A percentile compares a stretch with the other conserved stretches of the same genome.
These are phyloP conservation scores for Xanthia icteritia DNA, from an alignment of 2,888 invertebrate species.

Conservation along the genomic window DNA sequence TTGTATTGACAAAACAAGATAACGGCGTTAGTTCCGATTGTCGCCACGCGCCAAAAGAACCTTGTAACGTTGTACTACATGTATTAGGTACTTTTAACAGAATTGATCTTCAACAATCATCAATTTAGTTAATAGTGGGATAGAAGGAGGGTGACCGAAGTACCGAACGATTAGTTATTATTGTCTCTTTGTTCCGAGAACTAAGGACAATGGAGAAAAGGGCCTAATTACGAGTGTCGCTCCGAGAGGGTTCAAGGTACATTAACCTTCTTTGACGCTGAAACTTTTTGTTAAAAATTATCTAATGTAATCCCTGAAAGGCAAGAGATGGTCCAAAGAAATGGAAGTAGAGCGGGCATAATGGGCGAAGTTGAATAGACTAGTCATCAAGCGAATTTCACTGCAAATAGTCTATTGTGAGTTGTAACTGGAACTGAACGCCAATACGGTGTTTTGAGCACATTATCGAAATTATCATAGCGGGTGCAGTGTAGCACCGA, in stretches of 20 bases:
- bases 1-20: background rate
- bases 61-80: background rate
- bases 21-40: background rate
- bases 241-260: slow-evolving; percentile 75
- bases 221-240: slow-evolving; percentile 79
- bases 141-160: slow-evolving; percentile 68
- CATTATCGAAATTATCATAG: slow-evolving; percentile 76
- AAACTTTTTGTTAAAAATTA: slow-evolving; percentile 64
- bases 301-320: slow-evolving; percentile 31
- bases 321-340: slow-evolving; percentile 16
- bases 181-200: slow-evolving; percentile 80
- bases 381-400: slow-evolving; percentile 50
- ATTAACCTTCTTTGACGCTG: slow-evolving; percentile 65
- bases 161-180: slow-evolving; percentile 77
- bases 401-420: slow-evolving; percentile 71
- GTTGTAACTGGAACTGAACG: slow-evolving; percentile 71
- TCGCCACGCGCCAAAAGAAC: too few species aligned
- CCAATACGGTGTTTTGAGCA: slow-evolving; percentile 68
- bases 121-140: slow-evolving; percentile 80
- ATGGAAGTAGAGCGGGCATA: slow-evolving; percentile 40
- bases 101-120: slow-evolving; percentile 62
- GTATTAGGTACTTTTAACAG: slow-evolving; percentile 21
- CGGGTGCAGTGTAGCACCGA: slow-evolving; percentile 65
- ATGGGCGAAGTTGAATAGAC: slow-evolving; percentile 42
- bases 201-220: slow-evolving; percentile 82